These are phyloP conservation scores for Eurytoma californica DNA, from an alignment of 2,888 invertebrate species.

Conservation along the genomic window DNA sequence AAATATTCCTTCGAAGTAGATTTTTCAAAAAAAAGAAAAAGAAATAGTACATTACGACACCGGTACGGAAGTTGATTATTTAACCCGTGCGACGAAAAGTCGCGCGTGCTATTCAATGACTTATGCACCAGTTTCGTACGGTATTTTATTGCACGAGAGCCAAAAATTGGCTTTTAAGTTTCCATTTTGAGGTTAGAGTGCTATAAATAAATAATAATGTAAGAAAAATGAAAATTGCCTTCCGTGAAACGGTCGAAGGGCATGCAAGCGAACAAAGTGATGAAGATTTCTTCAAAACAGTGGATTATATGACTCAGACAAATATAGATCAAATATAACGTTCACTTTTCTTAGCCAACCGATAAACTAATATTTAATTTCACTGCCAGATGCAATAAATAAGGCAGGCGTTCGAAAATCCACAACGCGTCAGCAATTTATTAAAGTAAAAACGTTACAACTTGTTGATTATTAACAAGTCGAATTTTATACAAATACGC, in stretches of 20 bases:
- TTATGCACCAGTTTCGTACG: no score
- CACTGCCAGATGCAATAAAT: constrained; percentile 19
- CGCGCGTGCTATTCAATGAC: no score
- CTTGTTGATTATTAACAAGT: constrained; percentile 9
- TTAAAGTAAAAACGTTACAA: background rate
- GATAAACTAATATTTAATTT: constrained; percentile 63
- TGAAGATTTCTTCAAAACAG: constrained; percentile 7
- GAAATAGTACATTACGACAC: no score
- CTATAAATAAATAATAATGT: no score
- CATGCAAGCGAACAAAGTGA: constrained; percentile 10
- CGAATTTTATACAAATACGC: constrained; percentile 10
- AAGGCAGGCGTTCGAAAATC: constrained; percentile 1
- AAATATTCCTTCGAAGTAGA: constrained; percentile 67
- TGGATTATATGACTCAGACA: constrained; percentile 59
- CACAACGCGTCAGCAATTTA: constrained; percentile 28
- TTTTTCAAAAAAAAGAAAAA: constrained; percentile 58
- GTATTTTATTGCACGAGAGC: no score
- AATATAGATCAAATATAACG: constrained; percentile 62
- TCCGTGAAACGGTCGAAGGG: constrained; percentile 26
- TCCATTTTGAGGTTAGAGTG: no score
- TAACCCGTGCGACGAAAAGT: no score
- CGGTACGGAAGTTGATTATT: no score
- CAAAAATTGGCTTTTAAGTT: no score
- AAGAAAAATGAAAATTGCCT: constrained; percentile 12
- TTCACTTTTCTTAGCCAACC: constrained; percentile 68